Evolutionary conservation across 1,140 invertebrate species (phyloP).

Genomic region (Procambarus clarkii): DNA sequence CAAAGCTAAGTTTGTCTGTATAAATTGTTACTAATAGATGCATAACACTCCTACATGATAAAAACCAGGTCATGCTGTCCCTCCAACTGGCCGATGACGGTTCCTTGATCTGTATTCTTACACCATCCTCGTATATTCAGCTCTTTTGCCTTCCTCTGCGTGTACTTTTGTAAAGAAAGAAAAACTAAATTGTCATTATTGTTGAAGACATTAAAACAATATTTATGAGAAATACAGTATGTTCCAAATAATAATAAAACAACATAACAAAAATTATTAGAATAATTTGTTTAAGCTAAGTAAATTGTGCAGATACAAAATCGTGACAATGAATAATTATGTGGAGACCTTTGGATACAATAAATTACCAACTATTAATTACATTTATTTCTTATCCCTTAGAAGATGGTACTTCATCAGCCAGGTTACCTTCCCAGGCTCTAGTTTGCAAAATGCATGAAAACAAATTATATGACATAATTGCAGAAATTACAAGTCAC

Average conservation of each 20-base stretch:
- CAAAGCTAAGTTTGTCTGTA: not conserved
- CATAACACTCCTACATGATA: conserved; percentile 28
- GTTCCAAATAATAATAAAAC: no score
- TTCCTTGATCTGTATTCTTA: conserved; percentile 36
- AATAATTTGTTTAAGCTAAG: not conserved
- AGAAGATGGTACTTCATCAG: no score
- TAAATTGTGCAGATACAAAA: no score
- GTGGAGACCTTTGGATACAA: no score
- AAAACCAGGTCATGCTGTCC: not conserved
- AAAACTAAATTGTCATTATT: not conserved
- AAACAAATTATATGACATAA: no score
- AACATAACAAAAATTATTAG: no score
- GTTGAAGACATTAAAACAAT: not conserved
- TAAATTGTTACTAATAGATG: not conserved
- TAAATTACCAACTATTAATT: no score
- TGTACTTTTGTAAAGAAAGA: conserved; percentile 36
- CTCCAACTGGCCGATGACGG: conserved; percentile 44
- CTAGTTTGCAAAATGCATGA: no score
- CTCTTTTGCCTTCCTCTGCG: conserved; percentile 41
- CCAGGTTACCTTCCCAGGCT: no score
- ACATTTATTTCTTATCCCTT: no score
- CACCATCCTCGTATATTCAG: conserved; percentile 42
- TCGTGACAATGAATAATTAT: no score
- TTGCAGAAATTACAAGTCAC: no score
- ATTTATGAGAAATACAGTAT: not conserved